Base-by-base conservation (phyloP, 2,113 vertebrate genomes). In the Labeo rohita region DNA sequence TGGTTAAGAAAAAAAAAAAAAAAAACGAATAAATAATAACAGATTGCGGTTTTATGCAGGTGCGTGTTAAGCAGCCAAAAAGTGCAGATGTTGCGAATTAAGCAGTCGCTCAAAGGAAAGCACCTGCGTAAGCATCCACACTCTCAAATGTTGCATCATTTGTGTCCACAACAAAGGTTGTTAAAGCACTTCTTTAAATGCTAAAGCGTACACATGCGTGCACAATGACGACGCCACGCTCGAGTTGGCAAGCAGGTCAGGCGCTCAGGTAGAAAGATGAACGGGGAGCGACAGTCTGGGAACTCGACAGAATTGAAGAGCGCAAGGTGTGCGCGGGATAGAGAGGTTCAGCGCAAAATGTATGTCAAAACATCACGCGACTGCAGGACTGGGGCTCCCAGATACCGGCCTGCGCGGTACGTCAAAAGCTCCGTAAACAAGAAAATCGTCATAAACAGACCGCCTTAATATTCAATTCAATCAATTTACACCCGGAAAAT, bases 61-160 rank as follows among this genome's bases (percentile, higher is more conserved):
- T 90, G 87, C 56, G 76, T 82, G 83, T 83, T 88, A 87, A 74
- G 83, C 47, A 68, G 75, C 70, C 65, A 70, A 56, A 65, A 82
- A 86, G 61, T 84, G 89, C 85, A 89, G 88, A 84, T 84, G 85
- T 84, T 76, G 85, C 77, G 85, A 87, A 88, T 90, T 90, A 90
- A 87, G 89, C 85, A 49, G 75, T 77, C 43, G 73, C 87, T 88
- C 85, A 90, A 90, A 90, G 89, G 83, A 90, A 90, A 90, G 80
- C 86, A 84, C 89, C 84, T 85, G 43, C 87, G 89, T 87, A 90
- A 90, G 89, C 89, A 90, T 72, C 72, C 79, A 83, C 87, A 83
- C 87, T 85, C 87, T 90, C 87, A 87, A 90, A 87, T 87, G 89
- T 88, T 90, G 89, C 89, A 87, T 90, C 89, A 88, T 90, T 88